phyloP scores from a whole-genome alignment of 2,888 invertebrate species.

The Tupiocoris notatus region DNA sequence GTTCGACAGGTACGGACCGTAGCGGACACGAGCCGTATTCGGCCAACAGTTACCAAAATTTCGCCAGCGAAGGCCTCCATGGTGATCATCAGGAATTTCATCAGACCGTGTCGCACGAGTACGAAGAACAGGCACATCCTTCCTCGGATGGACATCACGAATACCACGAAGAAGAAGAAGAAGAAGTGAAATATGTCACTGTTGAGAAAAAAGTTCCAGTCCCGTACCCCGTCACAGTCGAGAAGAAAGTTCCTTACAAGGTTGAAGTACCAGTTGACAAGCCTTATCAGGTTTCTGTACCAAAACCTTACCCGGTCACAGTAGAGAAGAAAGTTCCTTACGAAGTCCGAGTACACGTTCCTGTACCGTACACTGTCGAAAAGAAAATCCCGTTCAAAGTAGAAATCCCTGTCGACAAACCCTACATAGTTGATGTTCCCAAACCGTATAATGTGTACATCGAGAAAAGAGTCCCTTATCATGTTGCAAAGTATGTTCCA shows the following conservation, averaged over 20 bases:
- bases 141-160: no score
- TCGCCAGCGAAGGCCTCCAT: conserved; percentile 49
- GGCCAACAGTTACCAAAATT: conserved; percentile 16
- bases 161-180: conserved; percentile 6
- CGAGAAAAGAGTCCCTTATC: conserved; percentile 70
- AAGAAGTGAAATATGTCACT: conserved; percentile 60
- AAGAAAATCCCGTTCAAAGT: conserved; percentile 59
- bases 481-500: conserved; percentile 55
- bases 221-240: conserved; percentile 59
- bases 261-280: conserved; percentile 47
- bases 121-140: neutral
- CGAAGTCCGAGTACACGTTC: conserved; percentile 53
- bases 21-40: conserved; percentile 1
- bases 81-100: conserved; percentile 44
- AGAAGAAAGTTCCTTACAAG: no score
- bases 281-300: conserved; percentile 61
- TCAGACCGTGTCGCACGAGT: conserved; percentile 57
- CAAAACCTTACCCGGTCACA: conserved; percentile 72
- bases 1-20: neutral
- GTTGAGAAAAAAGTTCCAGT: conserved; percentile 63
- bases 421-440: conserved; percentile 63
- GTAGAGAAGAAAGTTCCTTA: no score
- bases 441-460: conserved; percentile 73
- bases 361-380: conserved; percentile 45
- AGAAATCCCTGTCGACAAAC: conserved; percentile 62